A percentile compares a stretch with the other conserved stretches of the same genome.
Evolutionary conservation across 2,797 vertebrate species (phyloP).

Genomic region (Botia almorhae): DNA sequence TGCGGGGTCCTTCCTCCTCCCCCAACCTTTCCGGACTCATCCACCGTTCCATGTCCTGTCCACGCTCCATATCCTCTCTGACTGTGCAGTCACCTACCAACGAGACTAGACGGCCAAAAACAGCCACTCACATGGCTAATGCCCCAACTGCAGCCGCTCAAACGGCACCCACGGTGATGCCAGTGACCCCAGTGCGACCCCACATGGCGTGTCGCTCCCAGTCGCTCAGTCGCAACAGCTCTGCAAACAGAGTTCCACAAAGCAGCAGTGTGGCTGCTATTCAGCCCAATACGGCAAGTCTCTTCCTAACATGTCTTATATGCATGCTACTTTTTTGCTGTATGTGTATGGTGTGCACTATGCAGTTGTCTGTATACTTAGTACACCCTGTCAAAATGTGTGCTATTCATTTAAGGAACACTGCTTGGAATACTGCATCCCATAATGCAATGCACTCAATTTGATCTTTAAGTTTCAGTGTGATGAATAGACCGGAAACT

Average conservation of each 20-base stretch:
- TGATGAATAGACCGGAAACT: too few relatives aligned
- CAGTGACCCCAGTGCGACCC: constrained; percentile 71
- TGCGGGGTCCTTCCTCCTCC: constrained; percentile 75
- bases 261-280: constrained; percentile 80
- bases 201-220: constrained; percentile 86
- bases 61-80: constrained; percentile 91
- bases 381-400: too few relatives aligned
- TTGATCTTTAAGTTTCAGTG: too few relatives aligned
- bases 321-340: background rate
- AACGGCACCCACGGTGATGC: constrained; percentile 63
- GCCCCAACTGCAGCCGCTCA: constrained; percentile 62
- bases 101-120: constrained; percentile 73
- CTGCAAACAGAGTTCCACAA: constrained; percentile 80
- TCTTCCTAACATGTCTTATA: background rate
- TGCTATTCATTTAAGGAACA: too few relatives aligned
- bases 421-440: too few relatives aligned
- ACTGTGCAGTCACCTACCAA: constrained; percentile 76
- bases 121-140: constrained; percentile 56
- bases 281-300: constrained; percentile 85
- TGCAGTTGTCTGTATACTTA: background rate
- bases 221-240: constrained; percentile 89
- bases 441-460: too few relatives aligned
- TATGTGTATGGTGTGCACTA: background rate
- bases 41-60: constrained; percentile 94
- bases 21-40: constrained; percentile 83